phyloP scores from a whole-genome alignment of 2,797 vertebrate genomes.

The Echeneis naucrates region DNA sequence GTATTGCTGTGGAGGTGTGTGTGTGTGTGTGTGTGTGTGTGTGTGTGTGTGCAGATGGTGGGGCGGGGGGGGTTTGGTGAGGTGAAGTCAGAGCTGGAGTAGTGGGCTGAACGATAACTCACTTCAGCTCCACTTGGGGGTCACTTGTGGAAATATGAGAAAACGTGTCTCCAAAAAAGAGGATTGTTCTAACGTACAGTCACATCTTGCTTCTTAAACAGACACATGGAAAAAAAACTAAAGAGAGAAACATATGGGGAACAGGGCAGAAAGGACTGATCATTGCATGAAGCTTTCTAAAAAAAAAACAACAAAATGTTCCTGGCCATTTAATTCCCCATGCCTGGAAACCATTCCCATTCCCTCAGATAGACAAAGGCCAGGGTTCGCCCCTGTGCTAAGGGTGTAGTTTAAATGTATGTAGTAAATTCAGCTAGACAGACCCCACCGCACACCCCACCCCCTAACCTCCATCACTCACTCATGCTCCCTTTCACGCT shows the following conservation, averaged over 20 bases:
- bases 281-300: slow-evolving; percentile 46
- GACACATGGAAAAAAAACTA: slow-evolving; percentile 16
- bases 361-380: slow-evolving; percentile 76
- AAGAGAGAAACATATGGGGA: slow-evolving; percentile 43
- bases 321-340: slow-evolving; percentile 63
- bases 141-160: slow-evolving; percentile 12
- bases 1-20: slow-evolving; percentile 20
- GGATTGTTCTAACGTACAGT: slow-evolving; percentile 21
- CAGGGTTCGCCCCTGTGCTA: slow-evolving; percentile 63
- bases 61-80: too few species aligned
- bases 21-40: too few species aligned
- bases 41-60: too few species aligned
- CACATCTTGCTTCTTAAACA: neutral
- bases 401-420: slow-evolving; percentile 73
- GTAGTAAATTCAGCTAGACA: slow-evolving; percentile 80
- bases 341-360: slow-evolving; percentile 73
- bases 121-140: slow-evolving; percentile 25
- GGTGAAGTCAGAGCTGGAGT: slow-evolving; percentile 22
- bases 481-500: slow-evolving; percentile 66
- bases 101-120: slow-evolving; percentile 40
- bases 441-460: slow-evolving; percentile 33
- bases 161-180: slow-evolving; percentile 23
- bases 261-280: slow-evolving; percentile 39
- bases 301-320: slow-evolving; percentile 59
- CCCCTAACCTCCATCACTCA: slow-evolving; percentile 64